Base-by-base conservation (phyloP, 1,140 invertebrate species). In the Lithobius niger region DNA sequence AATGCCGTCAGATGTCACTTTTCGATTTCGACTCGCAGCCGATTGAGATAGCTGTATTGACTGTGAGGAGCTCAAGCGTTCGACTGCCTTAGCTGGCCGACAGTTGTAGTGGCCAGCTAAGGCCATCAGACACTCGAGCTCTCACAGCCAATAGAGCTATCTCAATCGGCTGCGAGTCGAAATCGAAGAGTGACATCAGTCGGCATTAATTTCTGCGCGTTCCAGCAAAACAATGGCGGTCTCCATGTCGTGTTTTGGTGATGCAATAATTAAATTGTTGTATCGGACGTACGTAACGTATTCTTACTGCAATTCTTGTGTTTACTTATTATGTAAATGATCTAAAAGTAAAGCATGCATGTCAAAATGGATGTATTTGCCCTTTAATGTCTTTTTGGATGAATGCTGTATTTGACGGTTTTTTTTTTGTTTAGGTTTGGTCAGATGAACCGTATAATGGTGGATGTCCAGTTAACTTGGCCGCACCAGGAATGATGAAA, bases 391-490 rank as follows among this genome's bases (percentile, higher is more conserved):
- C 10, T 36, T n/a, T 36, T 36, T 10, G 10, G 10, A n/a, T 36
- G 10, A n/a, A 10, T 36, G 31, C 10, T 10, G n/a, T 36, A 10
- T 10, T n/a, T 36, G 6, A 36, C n/a, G n/a, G 6, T n/a, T 10
- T 36, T 36, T n/a, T 10, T 36, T 10, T 10, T 36, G 31, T 50
- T 22, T 22, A 72, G 52, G 61, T 62, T 44, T 72, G 71, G 71
- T 55, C 61, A 10, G 60, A 64, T 26, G 68, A 71, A 51, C 69
- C 62, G 22, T 72, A 69, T 55, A 61, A 58, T 42, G 67, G 71
- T n/a, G 70, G 70, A 36, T 67, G 71, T 57, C 69, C 68, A 27
- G 61, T 65, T 1, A 55, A 52, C 27, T 63, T 60, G 49, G 55
- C 53, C 18, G 50, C 61, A 22, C 62, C 67, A 21, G 67, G 67